Percentiles rank a stretch among this genome's conserved stretches.
phyloP scores from a whole-genome alignment of 2,888 invertebrate genomes.

The Tiliacea citrago region DNA sequence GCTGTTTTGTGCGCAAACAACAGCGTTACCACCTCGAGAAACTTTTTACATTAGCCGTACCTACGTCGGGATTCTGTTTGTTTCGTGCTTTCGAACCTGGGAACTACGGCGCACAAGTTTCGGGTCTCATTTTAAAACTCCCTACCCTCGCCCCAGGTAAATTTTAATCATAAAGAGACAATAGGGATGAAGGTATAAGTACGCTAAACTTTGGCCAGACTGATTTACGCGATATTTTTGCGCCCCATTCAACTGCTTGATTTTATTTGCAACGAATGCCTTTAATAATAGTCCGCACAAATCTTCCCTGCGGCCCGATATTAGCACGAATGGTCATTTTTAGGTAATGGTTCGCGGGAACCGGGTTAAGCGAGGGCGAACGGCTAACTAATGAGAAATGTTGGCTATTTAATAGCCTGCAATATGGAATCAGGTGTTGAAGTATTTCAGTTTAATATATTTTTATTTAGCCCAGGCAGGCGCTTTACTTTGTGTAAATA shows the following conservation, averaged over 20 bases:
- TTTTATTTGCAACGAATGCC: conserved; percentile 69
- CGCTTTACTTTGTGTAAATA: no score
- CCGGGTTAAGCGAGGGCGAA: conserved; percentile 63
- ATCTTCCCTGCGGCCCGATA: conserved; percentile 62
- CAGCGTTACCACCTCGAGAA: conserved; percentile 78
- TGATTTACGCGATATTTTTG: conserved; percentile 80
- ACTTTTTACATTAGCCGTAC: conserved; percentile 87
- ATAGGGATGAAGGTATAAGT: conserved; percentile 82
- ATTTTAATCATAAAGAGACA: conserved; percentile 89
- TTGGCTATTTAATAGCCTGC: conserved; percentile 62
- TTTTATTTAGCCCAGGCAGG: no score
- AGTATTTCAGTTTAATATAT: conserved; percentile 21
- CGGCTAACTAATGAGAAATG: conserved; percentile 64
- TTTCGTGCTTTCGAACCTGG: conserved; percentile 83
- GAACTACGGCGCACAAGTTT: conserved; percentile 84
- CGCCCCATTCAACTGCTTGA: conserved; percentile 63
- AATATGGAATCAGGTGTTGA: conserved; percentile 62
- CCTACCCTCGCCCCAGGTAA: conserved; percentile 75
- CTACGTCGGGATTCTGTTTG: conserved; percentile 80
- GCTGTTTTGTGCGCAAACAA: conserved; percentile 84
- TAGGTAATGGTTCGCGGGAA: conserved; percentile 63
- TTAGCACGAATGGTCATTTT: conserved; percentile 65
- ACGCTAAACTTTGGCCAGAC: conserved; percentile 77
- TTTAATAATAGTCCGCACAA: conserved; percentile 68
- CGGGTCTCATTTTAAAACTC: conserved; percentile 86